Percentiles rank a stretch among this genome's conserved stretches.
These are phyloP conservation scores for Baccha elongata DNA, from an alignment of 2,888 invertebrate genomes.

Conservation along the genomic window DNA sequence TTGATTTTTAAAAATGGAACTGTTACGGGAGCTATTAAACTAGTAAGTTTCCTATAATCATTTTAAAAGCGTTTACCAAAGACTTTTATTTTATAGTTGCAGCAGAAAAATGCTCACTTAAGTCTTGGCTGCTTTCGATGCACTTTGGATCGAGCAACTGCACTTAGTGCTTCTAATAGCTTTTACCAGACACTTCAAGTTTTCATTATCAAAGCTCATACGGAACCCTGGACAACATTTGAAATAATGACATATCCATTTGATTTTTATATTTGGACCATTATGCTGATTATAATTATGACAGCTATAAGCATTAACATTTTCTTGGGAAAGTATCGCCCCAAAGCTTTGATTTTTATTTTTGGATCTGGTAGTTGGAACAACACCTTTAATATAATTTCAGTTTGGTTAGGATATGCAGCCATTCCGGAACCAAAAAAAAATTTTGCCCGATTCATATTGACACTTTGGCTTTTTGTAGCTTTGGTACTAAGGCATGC, in stretches of 20 bases:
- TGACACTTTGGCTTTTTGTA: conserved; percentile 49
- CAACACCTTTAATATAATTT: conserved; percentile 24
- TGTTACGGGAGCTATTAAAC: conserved; percentile 42
- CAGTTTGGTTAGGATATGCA: conserved; percentile 53
- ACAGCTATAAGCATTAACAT: conserved; percentile 15
- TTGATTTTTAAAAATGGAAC: conserved; percentile 22
- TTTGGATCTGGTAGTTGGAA: conserved; percentile 32
- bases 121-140: conserved; percentile 76
- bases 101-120: conserved; percentile 71
- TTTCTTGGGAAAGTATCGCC: conserved; percentile 17
- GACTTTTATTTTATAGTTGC: conserved; percentile 56
- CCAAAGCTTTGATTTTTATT: conserved; percentile 19
- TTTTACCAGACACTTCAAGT: conserved; percentile 75
- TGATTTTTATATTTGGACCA: conserved; percentile 73
- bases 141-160: conserved; percentile 52
- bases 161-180: conserved; percentile 75
- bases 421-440: neutral
- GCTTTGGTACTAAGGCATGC: neutral
- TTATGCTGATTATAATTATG: conserved; percentile 41
- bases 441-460: conserved; percentile 73
- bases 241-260: conserved; percentile 75
- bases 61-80: conserved; percentile 46
- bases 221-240: conserved; percentile 71
- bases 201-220: conserved; percentile 61
- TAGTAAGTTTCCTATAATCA: conserved; percentile 74